Percentiles rank a stretch among this genome's conserved stretches.
Conservation (phyloP, 1,140 invertebrate species). For the Mizuhopecten yessoensis region DNA sequence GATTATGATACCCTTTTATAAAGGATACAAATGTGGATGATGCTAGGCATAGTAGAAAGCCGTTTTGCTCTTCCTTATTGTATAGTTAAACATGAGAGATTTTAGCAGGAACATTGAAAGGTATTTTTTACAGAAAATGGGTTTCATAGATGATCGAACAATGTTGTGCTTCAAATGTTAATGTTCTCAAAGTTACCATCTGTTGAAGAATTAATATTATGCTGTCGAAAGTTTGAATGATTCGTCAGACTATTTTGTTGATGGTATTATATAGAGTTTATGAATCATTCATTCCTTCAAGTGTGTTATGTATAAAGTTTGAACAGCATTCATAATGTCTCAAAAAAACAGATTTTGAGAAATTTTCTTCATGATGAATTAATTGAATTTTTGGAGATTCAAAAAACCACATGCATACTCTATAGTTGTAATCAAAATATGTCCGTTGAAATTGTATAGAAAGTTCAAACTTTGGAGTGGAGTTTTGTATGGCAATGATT, state of each 20-base stretch:
- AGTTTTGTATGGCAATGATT: neutral
- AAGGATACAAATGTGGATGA: neutral
- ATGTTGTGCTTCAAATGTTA: neutral
- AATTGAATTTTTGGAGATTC: neutral
- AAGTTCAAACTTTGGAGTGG: neutral
- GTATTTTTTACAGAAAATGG: neutral
- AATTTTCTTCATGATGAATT: neutral
- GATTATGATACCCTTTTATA: constrained; percentile 29
- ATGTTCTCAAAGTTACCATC: neutral
- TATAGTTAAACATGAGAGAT: neutral
- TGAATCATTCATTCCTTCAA: neutral
- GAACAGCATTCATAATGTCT: constrained; percentile 16
- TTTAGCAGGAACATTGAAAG: constrained; percentile 11
- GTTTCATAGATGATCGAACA: neutral
- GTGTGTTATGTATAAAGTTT: neutral
- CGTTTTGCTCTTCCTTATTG: constrained; percentile 24
- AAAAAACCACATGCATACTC: constrained; percentile 23
- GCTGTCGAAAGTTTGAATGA: neutral
- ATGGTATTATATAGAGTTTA: constrained; percentile 3
- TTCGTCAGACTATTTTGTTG: neutral
- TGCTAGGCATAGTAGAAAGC: neutral
- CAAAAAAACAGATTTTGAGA: neutral
- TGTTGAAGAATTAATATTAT: neutral
- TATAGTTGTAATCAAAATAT: constrained; percentile 30
- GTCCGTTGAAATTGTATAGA: neutral